Evolutionary conservation across 2,113 vertebrate species (phyloP), one percentile per base, ranked within the genome.

Genomic region (Rhynchomys soricoides): DNA sequence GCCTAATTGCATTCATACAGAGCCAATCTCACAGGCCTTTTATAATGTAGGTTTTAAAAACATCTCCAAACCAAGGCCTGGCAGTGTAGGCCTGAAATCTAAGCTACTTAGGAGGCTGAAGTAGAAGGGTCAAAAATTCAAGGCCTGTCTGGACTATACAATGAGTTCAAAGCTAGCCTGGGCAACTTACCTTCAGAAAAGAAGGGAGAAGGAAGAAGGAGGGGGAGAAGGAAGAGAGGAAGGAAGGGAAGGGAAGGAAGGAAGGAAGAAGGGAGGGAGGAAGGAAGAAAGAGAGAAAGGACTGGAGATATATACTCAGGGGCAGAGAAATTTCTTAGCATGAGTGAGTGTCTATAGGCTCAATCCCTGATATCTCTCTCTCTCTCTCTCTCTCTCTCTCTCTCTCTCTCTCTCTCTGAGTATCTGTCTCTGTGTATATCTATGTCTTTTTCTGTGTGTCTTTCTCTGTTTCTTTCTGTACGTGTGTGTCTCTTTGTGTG

Each of bases 31-130:
- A 31, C 8, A 59, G 81, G 52, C 34, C 59, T 93, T 92, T 93
- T 59, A 79, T 87, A 95, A 78, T 5, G 15, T 24, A 82, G 4
- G 45, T 90, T 86, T 75, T 64, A 5, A 82, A 86, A 82, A 77
- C 59, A 85, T 24, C 21, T 26, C 40, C 10, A 45, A 55, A 1
- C 6, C 21, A 3, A 43, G 81, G 55, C 81, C n/a, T 31, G 22
- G 55, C 62, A n/a, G 24, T n/a, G 8, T 12, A 85, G n/a, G 57
- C 15, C 24, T 64, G n/a, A 62, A 64, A 85, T 43, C n/a, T 26
- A 57, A 64, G n/a, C 15, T 16, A 29, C 81, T 43, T 15, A 16
- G 57, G 57, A 62, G 81, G 81, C n/a, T 45, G 40, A 85, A 40
- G 3, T 7, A 64, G n/a, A 59, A 83, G 55, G n/a, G n/a, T 43